A percentile compares a stretch with the other conserved stretches of the same genome.
phyloP scores from a whole-genome alignment of 2,113 vertebrate genomes.

The Neogale vison region DNA sequence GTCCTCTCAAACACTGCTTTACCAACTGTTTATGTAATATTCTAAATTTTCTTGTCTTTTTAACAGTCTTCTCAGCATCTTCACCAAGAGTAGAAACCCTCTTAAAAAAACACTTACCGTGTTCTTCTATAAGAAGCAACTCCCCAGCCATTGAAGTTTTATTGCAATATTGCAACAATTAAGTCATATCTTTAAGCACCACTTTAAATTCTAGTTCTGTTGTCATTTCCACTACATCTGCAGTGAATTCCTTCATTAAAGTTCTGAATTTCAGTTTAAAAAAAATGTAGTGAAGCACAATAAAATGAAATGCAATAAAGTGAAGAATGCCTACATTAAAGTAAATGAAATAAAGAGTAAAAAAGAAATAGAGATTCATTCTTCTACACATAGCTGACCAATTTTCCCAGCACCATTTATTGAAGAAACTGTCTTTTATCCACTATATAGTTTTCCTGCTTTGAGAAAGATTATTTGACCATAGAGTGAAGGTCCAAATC shows the following conservation, averaged over 20 bases:
- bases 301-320: neutral
- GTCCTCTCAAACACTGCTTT: neutral
- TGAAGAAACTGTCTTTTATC: no score
- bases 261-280: neutral
- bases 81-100: neutral
- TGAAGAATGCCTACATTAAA: neutral
- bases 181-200: neutral
- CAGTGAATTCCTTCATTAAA: neutral
- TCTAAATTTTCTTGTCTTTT: neutral
- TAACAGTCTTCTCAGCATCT: neutral
- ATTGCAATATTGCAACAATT: neutral
- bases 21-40: neutral
- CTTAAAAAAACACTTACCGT: neutral
- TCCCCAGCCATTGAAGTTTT: neutral
- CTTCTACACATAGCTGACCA: no score
- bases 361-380: no score
- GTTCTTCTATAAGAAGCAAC: neutral
- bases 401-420: no score
- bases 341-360: neutral
- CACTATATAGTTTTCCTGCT: no score
- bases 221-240: neutral
- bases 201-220: neutral
- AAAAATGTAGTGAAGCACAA: neutral
- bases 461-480: no score
- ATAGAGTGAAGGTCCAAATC: no score